These are phyloP conservation scores for Upupa epops DNA, from an alignment of 2,113 vertebrate species.

Conservation along the genomic window DNA sequence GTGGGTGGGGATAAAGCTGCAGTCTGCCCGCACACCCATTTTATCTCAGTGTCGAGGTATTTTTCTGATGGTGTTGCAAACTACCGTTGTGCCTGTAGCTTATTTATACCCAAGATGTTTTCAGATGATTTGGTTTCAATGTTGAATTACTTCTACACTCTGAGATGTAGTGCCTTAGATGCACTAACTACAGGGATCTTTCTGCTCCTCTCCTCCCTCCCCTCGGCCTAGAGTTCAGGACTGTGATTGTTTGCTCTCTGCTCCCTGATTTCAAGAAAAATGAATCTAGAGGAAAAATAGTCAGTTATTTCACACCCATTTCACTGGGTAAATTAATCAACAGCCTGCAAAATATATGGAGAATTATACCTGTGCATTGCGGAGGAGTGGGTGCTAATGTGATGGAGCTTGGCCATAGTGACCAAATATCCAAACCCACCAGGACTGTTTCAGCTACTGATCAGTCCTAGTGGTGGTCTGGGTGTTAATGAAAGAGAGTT, in stretches of 20 bases:
- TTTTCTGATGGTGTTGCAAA: neutral
- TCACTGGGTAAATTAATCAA: neutral
- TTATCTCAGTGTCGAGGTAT: neutral
- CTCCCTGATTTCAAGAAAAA: too few species aligned
- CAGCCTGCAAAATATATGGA: neutral
- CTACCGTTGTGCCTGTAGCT: neutral
- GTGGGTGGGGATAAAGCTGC: constrained; percentile 2
- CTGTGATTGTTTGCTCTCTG: neutral
- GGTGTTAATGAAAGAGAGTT: neutral
- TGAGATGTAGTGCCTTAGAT: constrained; percentile 19
- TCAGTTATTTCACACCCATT: neutral
- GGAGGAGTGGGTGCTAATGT: neutral
- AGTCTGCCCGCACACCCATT: neutral
- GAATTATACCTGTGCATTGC: neutral
- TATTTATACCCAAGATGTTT: neutral
- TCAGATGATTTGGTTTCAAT: neutral
- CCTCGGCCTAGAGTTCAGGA: neutral
- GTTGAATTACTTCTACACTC: neutral
- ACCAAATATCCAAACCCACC: neutral
- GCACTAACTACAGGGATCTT: neutral
- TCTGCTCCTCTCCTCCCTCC: neutral
- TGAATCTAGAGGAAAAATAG: neutral
- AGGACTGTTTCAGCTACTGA: neutral
- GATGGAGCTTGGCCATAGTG: neutral
- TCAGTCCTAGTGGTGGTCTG: neutral